Evolutionary conservation across 2,797 vertebrate species (phyloP).

Genomic region (Knipowitschia caucasica): DNA sequence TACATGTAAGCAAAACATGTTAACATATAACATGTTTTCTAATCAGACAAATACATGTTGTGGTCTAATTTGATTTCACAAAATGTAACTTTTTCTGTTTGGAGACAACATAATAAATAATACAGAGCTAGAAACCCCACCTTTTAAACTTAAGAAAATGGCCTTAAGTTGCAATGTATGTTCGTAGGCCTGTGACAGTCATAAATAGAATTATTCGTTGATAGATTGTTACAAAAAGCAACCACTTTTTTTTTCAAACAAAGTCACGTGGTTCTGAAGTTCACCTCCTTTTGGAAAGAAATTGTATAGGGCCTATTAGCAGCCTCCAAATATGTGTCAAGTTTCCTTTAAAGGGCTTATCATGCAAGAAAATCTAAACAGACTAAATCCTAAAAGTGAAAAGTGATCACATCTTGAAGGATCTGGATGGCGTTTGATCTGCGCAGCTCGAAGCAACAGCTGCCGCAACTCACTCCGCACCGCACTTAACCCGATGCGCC

Average conservation of each 20-base stretch:
- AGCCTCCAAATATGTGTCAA: conserved; percentile 9
- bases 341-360: conserved; percentile 20
- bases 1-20: too few species aligned
- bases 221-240: neutral
- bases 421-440: conserved; percentile 36
- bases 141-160: too few species aligned
- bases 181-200: neutral
- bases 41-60: too few species aligned
- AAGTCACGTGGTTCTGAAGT: neutral
- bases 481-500: conserved; percentile 8
- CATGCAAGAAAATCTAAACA: conserved; percentile 35
- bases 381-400: conserved; percentile 22
- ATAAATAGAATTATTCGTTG: too few species aligned
- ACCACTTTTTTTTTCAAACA: neutral
- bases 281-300: neutral
- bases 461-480: conserved; percentile 38
- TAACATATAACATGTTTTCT: too few species aligned
- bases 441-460: conserved; percentile 50
- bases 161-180: neutral
- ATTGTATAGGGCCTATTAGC: neutral
- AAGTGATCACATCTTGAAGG: conserved; percentile 41
- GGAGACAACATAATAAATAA: too few species aligned
- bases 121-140: too few species aligned
- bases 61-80: too few species aligned
- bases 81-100: too few species aligned